A percentile compares a stretch with the other conserved stretches of the same genome.
phyloP scores from a whole-genome alignment of 2,888 invertebrate genomes.

The Sipunculus nudus region DNA sequence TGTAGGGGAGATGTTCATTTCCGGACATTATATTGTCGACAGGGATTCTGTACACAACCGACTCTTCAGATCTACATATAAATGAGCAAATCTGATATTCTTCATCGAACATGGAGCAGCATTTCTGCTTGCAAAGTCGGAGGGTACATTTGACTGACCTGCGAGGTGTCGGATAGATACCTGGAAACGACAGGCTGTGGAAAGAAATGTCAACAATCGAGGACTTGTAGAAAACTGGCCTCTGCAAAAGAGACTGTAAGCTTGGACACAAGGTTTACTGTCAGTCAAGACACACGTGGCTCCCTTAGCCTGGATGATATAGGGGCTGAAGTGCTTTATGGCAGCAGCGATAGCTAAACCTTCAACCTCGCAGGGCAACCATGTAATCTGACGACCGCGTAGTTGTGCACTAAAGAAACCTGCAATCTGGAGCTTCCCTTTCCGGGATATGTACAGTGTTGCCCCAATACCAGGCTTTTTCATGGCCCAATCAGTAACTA shows the following conservation, averaged over 20 bases:
- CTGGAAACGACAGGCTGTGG: conserved; percentile 13
- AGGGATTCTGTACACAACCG: background rate
- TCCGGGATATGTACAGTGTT: conserved; percentile 10
- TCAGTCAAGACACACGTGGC: conserved; percentile 3
- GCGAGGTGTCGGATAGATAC: conserved; percentile 7
- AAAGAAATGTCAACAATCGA: conserved; percentile 14
- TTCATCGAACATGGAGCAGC: background rate
- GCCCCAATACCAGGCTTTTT: conserved; percentile 21
- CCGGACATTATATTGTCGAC: conserved; percentile 1
- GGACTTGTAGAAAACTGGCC: conserved; percentile 16
- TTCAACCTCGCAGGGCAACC: conserved; percentile 16
- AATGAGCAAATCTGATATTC: conserved; percentile 10
- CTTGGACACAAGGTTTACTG: conserved; percentile 12
- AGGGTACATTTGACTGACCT: conserved; percentile 7
- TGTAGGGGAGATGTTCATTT: conserved; percentile 2
- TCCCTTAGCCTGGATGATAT: conserved; percentile 7
- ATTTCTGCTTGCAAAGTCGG: conserved; percentile 11
- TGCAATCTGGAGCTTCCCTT: conserved; percentile 7
- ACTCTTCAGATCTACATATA: background rate
- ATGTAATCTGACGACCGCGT: conserved; percentile 1
- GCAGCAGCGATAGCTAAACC: conserved; percentile 13
- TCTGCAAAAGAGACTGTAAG: conserved; percentile 3
- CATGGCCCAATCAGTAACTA: conserved; percentile 20
- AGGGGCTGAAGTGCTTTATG: conserved; percentile 9
- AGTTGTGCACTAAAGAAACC: conserved; percentile 16